Conservation (phyloP, 2,797 vertebrate genomes). For the Spinibarbus caldwelli region DNA sequence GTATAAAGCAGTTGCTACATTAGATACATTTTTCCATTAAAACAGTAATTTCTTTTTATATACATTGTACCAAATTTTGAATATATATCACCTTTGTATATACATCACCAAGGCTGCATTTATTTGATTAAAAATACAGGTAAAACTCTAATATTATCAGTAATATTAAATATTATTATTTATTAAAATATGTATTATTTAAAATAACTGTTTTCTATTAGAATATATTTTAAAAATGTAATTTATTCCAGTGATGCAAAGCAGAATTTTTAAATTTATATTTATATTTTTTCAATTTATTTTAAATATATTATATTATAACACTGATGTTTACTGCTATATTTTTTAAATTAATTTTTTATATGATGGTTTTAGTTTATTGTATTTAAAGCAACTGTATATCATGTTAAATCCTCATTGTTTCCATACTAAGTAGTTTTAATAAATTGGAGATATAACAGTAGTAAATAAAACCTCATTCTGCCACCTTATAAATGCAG, state of each 20-base stretch:
- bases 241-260: neutral
- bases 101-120: too few species aligned
- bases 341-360: neutral
- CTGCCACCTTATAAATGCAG: neutral
- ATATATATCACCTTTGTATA: too few species aligned
- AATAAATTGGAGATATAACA: neutral
- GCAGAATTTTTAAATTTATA: neutral
- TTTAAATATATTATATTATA: neutral
- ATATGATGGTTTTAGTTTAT: neutral
- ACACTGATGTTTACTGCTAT: neutral
- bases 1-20: too few species aligned
- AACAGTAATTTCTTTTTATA: too few species aligned
- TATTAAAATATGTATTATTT: neutral
- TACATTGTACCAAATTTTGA: neutral
- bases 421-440: neutral
- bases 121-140: too few species aligned
- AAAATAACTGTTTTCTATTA: neutral
- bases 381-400: neutral
- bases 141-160: too few species aligned
- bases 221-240: neutral
- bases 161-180: neutral
- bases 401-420: neutral
- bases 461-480: neutral
- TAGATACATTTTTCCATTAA: too few species aligned
- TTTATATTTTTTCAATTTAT: neutral